phyloP scores from a whole-genome alignment of 1,140 invertebrate genomes.

The Musca domestica region DNA sequence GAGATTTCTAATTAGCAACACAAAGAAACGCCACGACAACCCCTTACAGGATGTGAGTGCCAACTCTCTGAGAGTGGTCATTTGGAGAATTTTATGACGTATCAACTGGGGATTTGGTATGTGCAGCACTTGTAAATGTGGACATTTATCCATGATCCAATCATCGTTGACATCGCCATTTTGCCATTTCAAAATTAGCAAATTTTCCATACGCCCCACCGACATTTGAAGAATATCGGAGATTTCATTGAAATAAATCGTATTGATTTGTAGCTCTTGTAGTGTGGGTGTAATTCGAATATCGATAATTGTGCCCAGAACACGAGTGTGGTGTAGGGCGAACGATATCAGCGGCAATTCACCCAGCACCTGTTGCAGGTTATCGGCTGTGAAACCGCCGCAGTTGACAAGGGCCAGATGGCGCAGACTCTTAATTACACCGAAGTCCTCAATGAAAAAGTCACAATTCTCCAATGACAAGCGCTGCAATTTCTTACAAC shows the following conservation, averaged over 20 bases:
- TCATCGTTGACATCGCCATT: constrained; percentile 5
- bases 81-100: background rate
- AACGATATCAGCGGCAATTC: background rate
- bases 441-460: background rate
- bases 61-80: background rate
- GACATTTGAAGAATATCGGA: background rate
- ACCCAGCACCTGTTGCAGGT: constrained; percentile 5
- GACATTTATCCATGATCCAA: constrained; percentile 8
- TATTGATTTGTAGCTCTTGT: background rate
- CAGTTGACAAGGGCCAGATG: background rate
- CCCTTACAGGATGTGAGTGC: background rate
- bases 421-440: background rate
- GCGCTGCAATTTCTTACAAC: background rate
- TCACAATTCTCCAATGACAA: constrained; percentile 1
- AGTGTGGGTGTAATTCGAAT: background rate
- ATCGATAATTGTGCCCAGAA: background rate
- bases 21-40: background rate
- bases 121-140: background rate
- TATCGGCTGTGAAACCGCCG: background rate
- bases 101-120: constrained; percentile 3
- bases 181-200: background rate
- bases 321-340: background rate
- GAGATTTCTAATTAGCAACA: background rate
- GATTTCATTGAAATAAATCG: background rate
- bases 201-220: background rate